Base-by-base conservation (phyloP, 2,888 invertebrate species). In the Drosophila borborema region DNA sequence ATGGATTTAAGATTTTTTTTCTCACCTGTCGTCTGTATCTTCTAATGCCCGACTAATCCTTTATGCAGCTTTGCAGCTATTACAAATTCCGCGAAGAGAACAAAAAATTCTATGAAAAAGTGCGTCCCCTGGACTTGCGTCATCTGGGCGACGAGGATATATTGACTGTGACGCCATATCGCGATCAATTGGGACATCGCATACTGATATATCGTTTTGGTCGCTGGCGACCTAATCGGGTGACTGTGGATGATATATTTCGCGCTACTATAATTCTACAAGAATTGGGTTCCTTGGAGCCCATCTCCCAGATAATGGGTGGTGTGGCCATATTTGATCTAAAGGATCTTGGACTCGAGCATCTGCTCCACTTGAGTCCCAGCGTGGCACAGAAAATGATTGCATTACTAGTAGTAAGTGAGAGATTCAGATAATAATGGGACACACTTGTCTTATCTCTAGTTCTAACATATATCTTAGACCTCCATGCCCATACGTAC, bases 281-380 rank as follows among this genome's bases (percentile, higher is more conserved):
- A 46, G 97, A 97, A 91, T 91, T 97, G 28, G 97, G 96, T 0
- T 94, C 96, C 62, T 90, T 97, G 81, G 97, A 97, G 89, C 96
- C 95, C 8, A 93, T 95, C 10, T 95, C 95, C 0, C 97, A 97
- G 92, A 95, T 97, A 66, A 93, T 96, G 31, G 97, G 97, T 0
- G 97, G 97, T 0, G 94, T 96, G 7, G 96, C 95, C 10, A 94
- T 97, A 64, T 97, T 97, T 80, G 97, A 97, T 91, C 93, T 97
- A 41, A 94, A 95, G 70, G 95, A 96, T 64, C 94, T 97, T 54
- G 94, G 95, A 1, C 94, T 96, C 77, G 94, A 95, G 72, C 97
- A 97, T 73, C 95, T 96, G 0, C 95, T 96, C 94, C 95, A 96
- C 77, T 93, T 97, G 73, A 96, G 96, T 8, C 97, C 97, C 0